A percentile compares a stretch with the other conserved stretches of the same genome.
Conservation (phyloP, 2,888 invertebrate species). For the Acleris cristana region DNA sequence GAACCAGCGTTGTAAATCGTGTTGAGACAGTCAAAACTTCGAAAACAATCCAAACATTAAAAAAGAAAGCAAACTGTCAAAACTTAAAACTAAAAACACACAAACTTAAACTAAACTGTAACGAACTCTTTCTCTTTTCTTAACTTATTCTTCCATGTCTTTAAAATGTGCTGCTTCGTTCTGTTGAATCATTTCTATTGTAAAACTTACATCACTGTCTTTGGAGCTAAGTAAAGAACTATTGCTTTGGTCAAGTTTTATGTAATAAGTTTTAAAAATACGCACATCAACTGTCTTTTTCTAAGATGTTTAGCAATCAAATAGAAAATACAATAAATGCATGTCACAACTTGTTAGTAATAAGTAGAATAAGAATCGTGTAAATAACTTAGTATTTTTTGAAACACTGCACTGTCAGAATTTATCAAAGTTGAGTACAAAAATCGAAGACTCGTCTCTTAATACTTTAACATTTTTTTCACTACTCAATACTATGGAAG, state of each 20-base stretch:
- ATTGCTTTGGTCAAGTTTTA: constrained; percentile 55
- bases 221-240: constrained; percentile 46
- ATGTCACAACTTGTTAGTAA: constrained; percentile 56
- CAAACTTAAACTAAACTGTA: constrained; percentile 62
- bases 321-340: constrained; percentile 61
- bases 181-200: constrained; percentile 52
- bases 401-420: constrained; percentile 25
- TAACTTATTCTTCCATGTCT: constrained; percentile 63
- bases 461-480: constrained; percentile 37
- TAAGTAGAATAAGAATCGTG: constrained; percentile 16
- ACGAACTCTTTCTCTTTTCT: constrained; percentile 49
- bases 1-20: constrained; percentile 51
- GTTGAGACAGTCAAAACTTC: constrained; percentile 40
- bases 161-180: constrained; percentile 76
- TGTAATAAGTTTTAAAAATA: constrained; percentile 11
- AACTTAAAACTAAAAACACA: constrained; percentile 66
- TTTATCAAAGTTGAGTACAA: constrained; percentile 68
- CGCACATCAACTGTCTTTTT: constrained; percentile 53
- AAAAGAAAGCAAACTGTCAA: constrained; percentile 48
- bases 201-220: constrained; percentile 39
- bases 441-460: constrained; percentile 52
- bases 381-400: constrained; percentile 22
- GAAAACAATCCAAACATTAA: constrained; percentile 61
- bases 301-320: constrained; percentile 40
- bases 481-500: constrained; percentile 80